A percentile compares a stretch with the other conserved stretches of the same genome.
phyloP scores from a whole-genome alignment of 2,797 vertebrate genomes.

The Falco biarmicus region DNA sequence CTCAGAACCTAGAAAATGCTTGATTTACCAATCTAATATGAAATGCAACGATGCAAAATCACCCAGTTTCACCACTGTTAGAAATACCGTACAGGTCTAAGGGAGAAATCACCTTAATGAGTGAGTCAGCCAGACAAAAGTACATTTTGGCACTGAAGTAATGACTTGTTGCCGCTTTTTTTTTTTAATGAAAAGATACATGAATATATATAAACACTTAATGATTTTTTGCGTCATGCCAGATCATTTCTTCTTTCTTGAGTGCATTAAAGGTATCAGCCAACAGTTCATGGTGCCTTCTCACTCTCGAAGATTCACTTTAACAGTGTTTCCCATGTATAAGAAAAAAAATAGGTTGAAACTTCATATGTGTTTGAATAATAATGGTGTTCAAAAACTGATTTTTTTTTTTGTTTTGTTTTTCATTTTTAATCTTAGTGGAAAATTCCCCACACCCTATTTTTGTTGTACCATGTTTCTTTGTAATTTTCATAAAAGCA shows the following conservation, averaged over 20 bases:
- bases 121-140: conserved; percentile 36
- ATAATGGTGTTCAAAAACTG: conserved; percentile 62
- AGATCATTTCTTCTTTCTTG: conserved; percentile 65
- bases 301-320: conserved; percentile 60
- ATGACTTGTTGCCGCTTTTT: conserved; percentile 63
- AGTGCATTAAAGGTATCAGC: conserved; percentile 64
- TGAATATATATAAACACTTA: conserved; percentile 69
- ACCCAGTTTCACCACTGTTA: conserved; percentile 40
- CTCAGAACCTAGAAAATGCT: conserved; percentile 42
- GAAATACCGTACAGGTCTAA: conserved; percentile 8
- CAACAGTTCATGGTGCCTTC: conserved; percentile 50
- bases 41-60: conserved; percentile 28
- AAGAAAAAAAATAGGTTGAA: conserved; percentile 55
- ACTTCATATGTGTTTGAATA: conserved; percentile 65
- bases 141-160: conserved; percentile 67
- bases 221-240: conserved; percentile 67
- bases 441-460: conserved; percentile 44
- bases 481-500: conserved; percentile 74
- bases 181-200: conserved; percentile 43
- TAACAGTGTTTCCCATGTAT: conserved; percentile 62
- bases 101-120: conserved; percentile 25
- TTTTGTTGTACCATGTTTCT: conserved; percentile 73
- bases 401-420: conserved; percentile 37
- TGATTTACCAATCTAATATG: conserved; percentile 31
- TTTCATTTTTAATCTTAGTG: conserved; percentile 73